phyloP scores from a whole-genome alignment of 2,888 invertebrate genomes.

The Pyrgus malvae region DNA sequence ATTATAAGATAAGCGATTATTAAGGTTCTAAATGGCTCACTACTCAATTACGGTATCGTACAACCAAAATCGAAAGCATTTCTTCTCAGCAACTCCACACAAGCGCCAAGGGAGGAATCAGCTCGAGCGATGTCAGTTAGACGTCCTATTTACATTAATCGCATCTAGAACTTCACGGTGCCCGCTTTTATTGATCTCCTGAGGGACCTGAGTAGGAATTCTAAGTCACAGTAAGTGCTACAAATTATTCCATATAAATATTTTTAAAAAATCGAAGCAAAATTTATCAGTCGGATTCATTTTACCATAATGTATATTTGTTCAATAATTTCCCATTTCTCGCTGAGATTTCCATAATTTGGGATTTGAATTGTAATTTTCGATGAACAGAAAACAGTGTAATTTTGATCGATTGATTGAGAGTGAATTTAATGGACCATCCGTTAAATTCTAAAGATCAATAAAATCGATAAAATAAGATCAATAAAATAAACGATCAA shows the following conservation, averaged over 20 bases:
- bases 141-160: conserved; percentile 26
- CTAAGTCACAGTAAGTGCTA: too few relatives aligned
- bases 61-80: not conserved
- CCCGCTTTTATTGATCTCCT: not conserved
- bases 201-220: not conserved
- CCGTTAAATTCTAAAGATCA: too few relatives aligned
- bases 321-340: conserved; percentile 8
- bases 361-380: conserved; percentile 13
- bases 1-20: too few relatives aligned
- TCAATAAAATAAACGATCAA: too few relatives aligned
- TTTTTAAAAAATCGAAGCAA: conserved; percentile 4
- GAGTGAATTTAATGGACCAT: too few relatives aligned
- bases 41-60: too few relatives aligned
- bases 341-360: conserved; percentile 8
- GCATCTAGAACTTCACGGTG: conserved; percentile 15
- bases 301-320: conserved; percentile 7
- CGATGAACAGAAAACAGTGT: not conserved
- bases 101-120: conserved; percentile 13
- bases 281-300: conserved; percentile 5
- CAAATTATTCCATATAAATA: conserved; percentile 17
- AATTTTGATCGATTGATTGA: too few relatives aligned
- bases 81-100: not conserved
- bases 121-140: conserved; percentile 13
- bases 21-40: too few relatives aligned
- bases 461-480: too few relatives aligned